phyloP scores from a whole-genome alignment of 2,113 vertebrate species.

The Laterallus jamaicensis region DNA sequence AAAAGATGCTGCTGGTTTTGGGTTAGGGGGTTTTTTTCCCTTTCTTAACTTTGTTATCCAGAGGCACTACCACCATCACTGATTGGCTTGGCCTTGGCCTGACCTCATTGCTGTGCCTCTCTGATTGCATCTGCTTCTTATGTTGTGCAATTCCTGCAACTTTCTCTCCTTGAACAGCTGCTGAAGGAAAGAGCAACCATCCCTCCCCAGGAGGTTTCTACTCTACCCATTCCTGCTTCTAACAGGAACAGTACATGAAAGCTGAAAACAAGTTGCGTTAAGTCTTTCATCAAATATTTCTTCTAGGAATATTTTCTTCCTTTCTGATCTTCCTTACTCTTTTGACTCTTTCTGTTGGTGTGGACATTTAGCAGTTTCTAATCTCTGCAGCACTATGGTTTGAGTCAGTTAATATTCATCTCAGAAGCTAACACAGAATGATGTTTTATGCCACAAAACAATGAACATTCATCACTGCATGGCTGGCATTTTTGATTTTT shows the following conservation, averaged over 20 bases:
- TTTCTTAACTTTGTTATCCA: too few relatives aligned
- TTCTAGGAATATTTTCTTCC: neutral
- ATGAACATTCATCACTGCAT: neutral
- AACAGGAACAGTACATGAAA: neutral
- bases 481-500: neutral
- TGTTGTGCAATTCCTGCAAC: neutral
- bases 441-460: neutral
- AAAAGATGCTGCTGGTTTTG: too few relatives aligned
- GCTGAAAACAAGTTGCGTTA: neutral
- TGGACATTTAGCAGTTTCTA: neutral
- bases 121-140: neutral
- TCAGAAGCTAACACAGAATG: neutral
- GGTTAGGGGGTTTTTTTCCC: too few relatives aligned
- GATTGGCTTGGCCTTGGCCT: too few relatives aligned
- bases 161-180: neutral
- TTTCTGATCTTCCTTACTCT: neutral
- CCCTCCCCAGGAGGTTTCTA: neutral
- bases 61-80: too few relatives aligned
- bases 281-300: neutral
- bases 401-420: neutral
- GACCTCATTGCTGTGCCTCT: neutral
- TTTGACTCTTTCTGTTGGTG: neutral
- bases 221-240: neutral
- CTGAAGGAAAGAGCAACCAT: neutral
- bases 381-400: neutral